Evolutionary conservation across 2,797 vertebrate species (phyloP).

Genomic region (Chelon labrosus): DNA sequence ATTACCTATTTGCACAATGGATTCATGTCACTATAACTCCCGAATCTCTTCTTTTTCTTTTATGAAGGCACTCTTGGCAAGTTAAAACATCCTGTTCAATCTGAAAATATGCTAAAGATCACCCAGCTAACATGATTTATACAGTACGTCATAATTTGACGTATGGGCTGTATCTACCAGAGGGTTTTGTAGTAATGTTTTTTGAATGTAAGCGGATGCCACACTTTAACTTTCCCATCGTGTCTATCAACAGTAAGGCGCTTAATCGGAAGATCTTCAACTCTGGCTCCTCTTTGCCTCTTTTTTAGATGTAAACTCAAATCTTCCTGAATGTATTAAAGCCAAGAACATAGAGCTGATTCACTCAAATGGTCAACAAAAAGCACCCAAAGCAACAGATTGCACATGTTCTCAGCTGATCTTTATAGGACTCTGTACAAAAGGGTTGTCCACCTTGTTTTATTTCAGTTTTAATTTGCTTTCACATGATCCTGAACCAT

Average conservation of each 20-base stretch:
- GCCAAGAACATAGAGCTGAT: constrained; percentile 38
- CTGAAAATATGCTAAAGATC: constrained; percentile 13
- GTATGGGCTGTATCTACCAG: constrained; percentile 5
- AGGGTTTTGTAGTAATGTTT: constrained; percentile 14
- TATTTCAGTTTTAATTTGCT: constrained; percentile 59
- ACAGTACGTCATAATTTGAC: constrained; percentile 13
- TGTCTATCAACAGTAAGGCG: constrained; percentile 31
- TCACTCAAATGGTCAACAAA: constrained; percentile 46
- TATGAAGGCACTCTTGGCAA: constrained; percentile 37
- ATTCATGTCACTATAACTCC: constrained; percentile 22
- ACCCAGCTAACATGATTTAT: neutral
- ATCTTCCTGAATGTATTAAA: constrained; percentile 77
- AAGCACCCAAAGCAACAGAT: constrained; percentile 58
- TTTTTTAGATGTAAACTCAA: constrained; percentile 32
- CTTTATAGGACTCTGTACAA: constrained; percentile 44
- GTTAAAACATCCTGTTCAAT: constrained; percentile 31
- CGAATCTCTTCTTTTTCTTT: constrained; percentile 7
- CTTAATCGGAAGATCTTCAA: constrained; percentile 17
- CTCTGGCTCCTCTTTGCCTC: constrained; percentile 15
- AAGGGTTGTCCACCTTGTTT: constrained; percentile 48
- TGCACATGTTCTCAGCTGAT: constrained; percentile 64
- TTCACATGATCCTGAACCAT: constrained; percentile 70
- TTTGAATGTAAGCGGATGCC: constrained; percentile 23
- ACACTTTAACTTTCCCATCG: constrained; percentile 45
- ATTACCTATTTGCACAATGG: constrained; percentile 57